Conservation (phyloP, 1,140 invertebrate genomes). For the Drosophila aff. region DNA sequence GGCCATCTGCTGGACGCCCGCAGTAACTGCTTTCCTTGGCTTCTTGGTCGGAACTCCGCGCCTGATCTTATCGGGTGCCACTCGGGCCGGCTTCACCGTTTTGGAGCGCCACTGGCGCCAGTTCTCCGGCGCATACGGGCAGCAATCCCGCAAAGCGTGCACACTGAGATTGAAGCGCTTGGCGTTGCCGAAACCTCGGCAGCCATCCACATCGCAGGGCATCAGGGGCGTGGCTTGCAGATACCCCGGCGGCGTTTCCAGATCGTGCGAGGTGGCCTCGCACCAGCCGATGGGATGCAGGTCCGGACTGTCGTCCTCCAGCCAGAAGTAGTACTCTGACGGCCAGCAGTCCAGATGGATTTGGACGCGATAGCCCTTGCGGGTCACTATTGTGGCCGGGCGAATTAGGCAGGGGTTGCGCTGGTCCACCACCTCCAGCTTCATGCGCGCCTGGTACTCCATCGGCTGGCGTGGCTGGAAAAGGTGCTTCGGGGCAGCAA, state of each 20-base stretch:
- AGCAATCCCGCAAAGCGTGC: constrained; percentile 91
- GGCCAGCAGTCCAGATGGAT: constrained; percentile 97
- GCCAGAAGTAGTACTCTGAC: constrained; percentile 93
- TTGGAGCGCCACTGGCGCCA: constrained; percentile 81
- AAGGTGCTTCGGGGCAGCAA: constrained; percentile 92
- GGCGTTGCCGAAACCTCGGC: constrained; percentile 92
- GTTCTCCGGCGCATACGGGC: constrained; percentile 90
- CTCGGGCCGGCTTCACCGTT: constrained; percentile 68
- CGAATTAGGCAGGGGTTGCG: constrained; percentile 91
- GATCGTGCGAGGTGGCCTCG: constrained; percentile 92
- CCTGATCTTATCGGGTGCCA: constrained; percentile 50
- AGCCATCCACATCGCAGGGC: constrained; percentile 90
- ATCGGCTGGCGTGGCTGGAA: constrained; percentile 92
- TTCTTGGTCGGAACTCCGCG: constrained; percentile 10
- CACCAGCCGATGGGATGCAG: constrained; percentile 97
- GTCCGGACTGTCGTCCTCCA: constrained; percentile 95
- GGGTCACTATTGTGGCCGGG: constrained; percentile 93
- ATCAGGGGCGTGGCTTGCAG: constrained; percentile 42
- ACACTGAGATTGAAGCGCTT: constrained; percentile 91
- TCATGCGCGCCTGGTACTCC: constrained; percentile 95
- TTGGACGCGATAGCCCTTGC: constrained; percentile 91
- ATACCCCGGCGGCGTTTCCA: constrained; percentile 91
- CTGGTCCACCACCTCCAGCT: constrained; percentile 95
- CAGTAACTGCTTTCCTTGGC: neutral
- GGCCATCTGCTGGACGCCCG: neutral